These are phyloP conservation scores for Sinhomidia bicolor DNA, from an alignment of 2,888 invertebrate genomes.

Conservation along the genomic window DNA sequence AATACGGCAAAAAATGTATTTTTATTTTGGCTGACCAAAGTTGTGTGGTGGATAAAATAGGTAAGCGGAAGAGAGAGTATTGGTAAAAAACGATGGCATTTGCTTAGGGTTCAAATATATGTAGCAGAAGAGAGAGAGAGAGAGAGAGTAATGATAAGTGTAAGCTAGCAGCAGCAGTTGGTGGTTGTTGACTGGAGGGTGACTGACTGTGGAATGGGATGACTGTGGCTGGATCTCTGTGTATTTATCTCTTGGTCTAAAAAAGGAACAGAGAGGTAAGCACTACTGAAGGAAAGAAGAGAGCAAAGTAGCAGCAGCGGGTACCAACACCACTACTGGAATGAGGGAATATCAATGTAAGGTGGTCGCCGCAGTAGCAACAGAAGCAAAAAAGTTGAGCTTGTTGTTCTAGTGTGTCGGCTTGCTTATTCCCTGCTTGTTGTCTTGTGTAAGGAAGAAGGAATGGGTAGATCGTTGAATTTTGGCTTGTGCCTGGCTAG, in stretches of 20 bases:
- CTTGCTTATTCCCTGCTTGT: no score
- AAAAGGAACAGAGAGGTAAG: no score
- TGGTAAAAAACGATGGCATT: conserved; percentile 24
- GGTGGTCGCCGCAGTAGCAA: not conserved
- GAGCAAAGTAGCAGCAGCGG: no score
- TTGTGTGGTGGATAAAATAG: not conserved
- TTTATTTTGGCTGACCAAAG: not conserved
- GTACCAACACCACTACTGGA: not conserved
- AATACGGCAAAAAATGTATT: not conserved
- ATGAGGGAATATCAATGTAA: no score
- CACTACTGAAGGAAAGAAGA: no score
- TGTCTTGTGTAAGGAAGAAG: not conserved
- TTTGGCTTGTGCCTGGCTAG: conserved; percentile 47
- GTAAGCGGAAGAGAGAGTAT: not conserved
- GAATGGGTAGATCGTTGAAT: conserved; percentile 21
- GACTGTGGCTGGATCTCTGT: conserved; percentile 60
- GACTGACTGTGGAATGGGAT: conserved; percentile 76
- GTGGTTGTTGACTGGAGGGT: conserved; percentile 75
- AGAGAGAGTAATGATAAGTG: conserved; percentile 50
- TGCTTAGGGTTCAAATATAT: no score
- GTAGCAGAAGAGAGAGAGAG: no score
- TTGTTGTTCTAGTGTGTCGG: no score
- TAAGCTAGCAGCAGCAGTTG: conserved; percentile 66
- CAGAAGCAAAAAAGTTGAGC: not conserved
- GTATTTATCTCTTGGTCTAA: conserved; percentile 69